Base-by-base conservation (phyloP, 2,888 invertebrate genomes). In the Therioaphis trifolii region DNA sequence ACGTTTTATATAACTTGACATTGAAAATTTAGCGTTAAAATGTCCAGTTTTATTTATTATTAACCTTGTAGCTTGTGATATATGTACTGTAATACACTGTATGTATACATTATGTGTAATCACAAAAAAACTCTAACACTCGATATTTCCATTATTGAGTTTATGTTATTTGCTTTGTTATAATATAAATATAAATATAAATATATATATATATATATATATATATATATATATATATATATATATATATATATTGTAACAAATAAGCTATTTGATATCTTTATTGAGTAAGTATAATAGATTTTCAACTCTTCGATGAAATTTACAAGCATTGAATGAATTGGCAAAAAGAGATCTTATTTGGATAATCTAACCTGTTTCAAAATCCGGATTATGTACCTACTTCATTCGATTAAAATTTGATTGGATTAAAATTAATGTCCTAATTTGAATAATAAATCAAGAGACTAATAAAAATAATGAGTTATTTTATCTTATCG, bases 371-470 rank as follows among this genome's bases (percentile, higher is more conserved):
- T 24, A 58, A 75, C 75, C 75, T 15, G 75, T 75, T 75, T 75
- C 24, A 24, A 58, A 75, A 58, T 55, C 75, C 75, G 40, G 71
- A 72, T 72, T 72, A 49, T 46, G 49, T 72, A 27, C n/a, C 29
- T 58, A 21, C 58, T 3, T 55, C 21, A 21, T 58, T 40, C 58
- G 24, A 58, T 75, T 75, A 75, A 75, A 58, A 75, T 58, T 40
- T 55, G 58, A 58, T 75, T 75, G 58, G 75, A 43, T 75, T 58
- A 75, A 52, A 49, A 72, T 72, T 24, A 52, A 75, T 40, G 75
- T 35, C 24, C 40, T 58, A 75, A 75, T 58, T 58, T 75, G 58
- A 75, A 58, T 58, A 75, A 75, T 75, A 75, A 58, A 35, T 14
- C 2, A 46, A 46, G 12, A 12, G 15, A 46, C 11, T 11, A 46